phyloP scores from a whole-genome alignment of 2,113 vertebrate genomes.

The Periophthalmodon schlosseri region DNA sequence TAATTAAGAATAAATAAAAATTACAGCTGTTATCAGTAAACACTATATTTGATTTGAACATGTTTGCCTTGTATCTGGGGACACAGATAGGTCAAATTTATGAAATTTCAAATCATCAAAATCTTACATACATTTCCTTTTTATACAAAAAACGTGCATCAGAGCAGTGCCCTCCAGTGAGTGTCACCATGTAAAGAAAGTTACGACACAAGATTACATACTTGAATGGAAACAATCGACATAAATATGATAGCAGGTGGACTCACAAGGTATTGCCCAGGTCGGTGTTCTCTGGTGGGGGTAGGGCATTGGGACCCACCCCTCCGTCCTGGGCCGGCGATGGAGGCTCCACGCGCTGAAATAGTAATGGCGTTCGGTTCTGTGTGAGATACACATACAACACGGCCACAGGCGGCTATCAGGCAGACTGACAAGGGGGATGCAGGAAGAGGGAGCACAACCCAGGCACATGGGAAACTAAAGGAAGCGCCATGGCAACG shows the following conservation, averaged over 20 bases:
- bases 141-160: too few species aligned
- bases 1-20: too few species aligned
- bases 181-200: too few species aligned
- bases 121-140: too few species aligned
- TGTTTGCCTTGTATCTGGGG: too few species aligned
- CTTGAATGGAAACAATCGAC: neutral
- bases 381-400: constrained; percentile 84
- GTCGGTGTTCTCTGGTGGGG: constrained; percentile 75
- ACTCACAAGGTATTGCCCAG: constrained; percentile 84
- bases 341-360: constrained; percentile 94
- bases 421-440: constrained; percentile 80
- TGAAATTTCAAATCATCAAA: too few species aligned
- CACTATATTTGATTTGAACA: too few species aligned
- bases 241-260: neutral
- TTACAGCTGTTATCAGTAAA: too few species aligned
- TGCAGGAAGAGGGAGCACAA: constrained; percentile 65
- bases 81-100: too few species aligned
- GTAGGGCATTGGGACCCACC: constrained; percentile 81
- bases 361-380: constrained; percentile 97
- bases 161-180: too few species aligned
- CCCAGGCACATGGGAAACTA: constrained; percentile 32
- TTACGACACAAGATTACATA: neutral
- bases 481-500: constrained; percentile 18
- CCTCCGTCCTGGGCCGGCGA: constrained; percentile 87
- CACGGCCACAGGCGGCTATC: constrained; percentile 80